Percentiles rank a stretch among this genome's conserved stretches.
Conservation (phyloP, 2,797 vertebrate species). For the Cirrhinus molitorella region DNA sequence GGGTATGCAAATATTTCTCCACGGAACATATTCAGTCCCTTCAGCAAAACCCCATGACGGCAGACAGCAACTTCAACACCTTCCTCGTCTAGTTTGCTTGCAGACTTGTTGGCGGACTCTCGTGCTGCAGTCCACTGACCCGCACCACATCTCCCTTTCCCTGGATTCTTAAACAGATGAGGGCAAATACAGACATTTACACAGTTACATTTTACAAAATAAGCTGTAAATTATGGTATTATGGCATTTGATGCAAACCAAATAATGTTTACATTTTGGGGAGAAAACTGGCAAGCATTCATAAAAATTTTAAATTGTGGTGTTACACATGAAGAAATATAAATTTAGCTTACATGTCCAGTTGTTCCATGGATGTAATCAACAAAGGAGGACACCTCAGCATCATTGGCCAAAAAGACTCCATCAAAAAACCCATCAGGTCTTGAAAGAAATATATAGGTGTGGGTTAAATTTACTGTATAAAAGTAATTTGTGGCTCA, state of each 20-base stretch:
- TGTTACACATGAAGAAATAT: slow-evolving; percentile 13
- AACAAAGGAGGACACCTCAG: slow-evolving; percentile 20
- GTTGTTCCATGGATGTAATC: slow-evolving; percentile 17
- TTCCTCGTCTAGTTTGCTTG: slow-evolving; percentile 25
- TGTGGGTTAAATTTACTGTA: background rate
- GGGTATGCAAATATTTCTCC: slow-evolving; percentile 31
- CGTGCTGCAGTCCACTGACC: too few species aligned
- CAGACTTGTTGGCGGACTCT: slow-evolving; percentile 4
- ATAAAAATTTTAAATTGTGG: background rate
- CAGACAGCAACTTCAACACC: slow-evolving; percentile 17
- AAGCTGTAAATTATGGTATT: too few species aligned
- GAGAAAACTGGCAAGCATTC: too few species aligned
- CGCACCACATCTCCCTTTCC: too few species aligned
- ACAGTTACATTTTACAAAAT: too few species aligned
- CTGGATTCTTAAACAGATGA: too few species aligned
- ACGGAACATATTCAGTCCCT: background rate
- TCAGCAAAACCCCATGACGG: slow-evolving; percentile 5
- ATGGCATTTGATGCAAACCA: too few species aligned
- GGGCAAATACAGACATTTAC: too few species aligned
- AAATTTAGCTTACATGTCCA: slow-evolving; percentile 23
- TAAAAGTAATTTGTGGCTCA: background rate
- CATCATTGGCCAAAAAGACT: slow-evolving; percentile 14
- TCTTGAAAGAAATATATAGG: too few species aligned
- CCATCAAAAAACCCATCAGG: background rate
- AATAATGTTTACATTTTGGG: too few species aligned